phyloP scores from a whole-genome alignment of 2,797 vertebrate genomes.

The Rhynchotus rufescens region DNA sequence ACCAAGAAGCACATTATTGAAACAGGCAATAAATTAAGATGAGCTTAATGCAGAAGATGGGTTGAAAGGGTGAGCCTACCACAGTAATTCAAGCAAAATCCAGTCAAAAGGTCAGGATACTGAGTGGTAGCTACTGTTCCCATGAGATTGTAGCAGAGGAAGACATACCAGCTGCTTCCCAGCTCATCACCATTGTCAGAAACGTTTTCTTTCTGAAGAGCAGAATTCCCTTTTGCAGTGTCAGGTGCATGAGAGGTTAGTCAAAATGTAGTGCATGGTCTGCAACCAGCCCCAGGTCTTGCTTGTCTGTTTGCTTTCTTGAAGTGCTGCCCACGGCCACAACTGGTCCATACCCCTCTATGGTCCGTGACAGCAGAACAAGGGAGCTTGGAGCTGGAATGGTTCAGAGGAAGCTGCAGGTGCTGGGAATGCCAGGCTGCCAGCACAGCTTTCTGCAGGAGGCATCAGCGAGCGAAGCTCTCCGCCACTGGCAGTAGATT shows the following conservation, averaged over 20 bases:
- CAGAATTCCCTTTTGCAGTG: neutral
- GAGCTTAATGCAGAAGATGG: conserved; percentile 31
- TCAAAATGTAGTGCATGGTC: neutral
- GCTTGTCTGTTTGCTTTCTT: neutral
- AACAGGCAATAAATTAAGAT: conserved; percentile 52
- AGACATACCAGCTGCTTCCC: conserved; percentile 48
- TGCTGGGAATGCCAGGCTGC: neutral
- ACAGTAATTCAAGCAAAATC: conserved; percentile 28
- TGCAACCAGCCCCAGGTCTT: neutral
- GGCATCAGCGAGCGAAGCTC: neutral
- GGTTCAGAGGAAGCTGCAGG: neutral
- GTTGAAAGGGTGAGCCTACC: conserved; percentile 24
- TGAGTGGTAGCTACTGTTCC: conserved; percentile 25
- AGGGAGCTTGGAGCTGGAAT: neutral
- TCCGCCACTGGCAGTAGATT: neutral
- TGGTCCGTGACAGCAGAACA: accelerated
- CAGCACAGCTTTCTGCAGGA: neutral
- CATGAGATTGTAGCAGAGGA: neutral
- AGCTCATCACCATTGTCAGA: neutral
- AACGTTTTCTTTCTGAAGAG: neutral
- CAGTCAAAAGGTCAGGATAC: conserved; percentile 28
- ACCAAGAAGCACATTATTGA: conserved; percentile 33
- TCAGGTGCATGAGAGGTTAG: neutral
- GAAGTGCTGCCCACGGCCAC: accelerated
- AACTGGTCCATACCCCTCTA: accelerated